These are phyloP conservation scores for Stramonita haemastoma DNA, from an alignment of 2,888 invertebrate genomes.

Conservation along the genomic window DNA sequence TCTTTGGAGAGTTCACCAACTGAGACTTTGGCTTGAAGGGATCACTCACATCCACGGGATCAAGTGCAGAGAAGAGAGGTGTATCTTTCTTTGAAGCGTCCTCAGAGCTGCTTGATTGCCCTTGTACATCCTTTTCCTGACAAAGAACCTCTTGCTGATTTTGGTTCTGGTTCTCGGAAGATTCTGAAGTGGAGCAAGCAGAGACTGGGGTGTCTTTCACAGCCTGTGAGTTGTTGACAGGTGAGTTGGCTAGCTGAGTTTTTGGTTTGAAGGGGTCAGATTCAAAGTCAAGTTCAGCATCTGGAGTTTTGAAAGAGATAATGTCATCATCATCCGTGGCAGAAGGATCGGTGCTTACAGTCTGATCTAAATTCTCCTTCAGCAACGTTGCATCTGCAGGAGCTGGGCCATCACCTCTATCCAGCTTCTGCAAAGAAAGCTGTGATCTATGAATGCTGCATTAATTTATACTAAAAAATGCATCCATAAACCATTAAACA, in stretches of 20 bases:
- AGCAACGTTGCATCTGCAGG: background rate
- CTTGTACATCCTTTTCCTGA: conserved; percentile 27
- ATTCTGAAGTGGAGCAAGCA: background rate
- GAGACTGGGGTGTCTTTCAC: background rate
- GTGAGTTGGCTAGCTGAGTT: conserved; percentile 34
- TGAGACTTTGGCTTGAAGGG: conserved; percentile 8
- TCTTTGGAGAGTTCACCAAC: background rate
- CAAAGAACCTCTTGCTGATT: background rate
- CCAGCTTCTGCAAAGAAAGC: conserved; percentile 6
- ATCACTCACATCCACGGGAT: background rate
- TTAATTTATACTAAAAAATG: too few relatives aligned
- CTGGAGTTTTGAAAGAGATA: conserved; percentile 30
- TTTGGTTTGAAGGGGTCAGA: conserved; percentile 46
- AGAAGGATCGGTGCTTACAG: background rate
- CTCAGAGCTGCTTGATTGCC: too few relatives aligned
- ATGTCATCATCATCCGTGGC: conserved; percentile 32
- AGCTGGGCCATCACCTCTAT: background rate
- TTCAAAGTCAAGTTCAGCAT: background rate
- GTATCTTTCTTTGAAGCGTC: background rate
- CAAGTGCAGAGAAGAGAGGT: background rate
- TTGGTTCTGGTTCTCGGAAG: background rate
- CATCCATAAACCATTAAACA: too few relatives aligned
- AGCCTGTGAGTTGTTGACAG: background rate
- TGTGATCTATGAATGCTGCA: too few relatives aligned
- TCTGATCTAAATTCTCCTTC: conserved; percentile 14